Evolutionary conservation across 92 coral and sea anemone species (phyloP).

Genomic region (Heteractis magnifica): DNA sequence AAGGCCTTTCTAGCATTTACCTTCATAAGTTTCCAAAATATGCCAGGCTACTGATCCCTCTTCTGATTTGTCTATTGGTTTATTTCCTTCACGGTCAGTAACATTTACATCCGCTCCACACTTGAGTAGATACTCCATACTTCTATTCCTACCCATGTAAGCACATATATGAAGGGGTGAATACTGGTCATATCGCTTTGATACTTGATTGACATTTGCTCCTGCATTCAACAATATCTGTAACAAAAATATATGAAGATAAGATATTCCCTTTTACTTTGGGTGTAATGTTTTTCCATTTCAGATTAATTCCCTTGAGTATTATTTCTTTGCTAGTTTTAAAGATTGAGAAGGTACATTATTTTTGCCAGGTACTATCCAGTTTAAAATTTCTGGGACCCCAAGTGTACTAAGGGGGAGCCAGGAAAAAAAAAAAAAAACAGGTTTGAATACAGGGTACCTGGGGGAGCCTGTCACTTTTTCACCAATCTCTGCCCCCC

Average conservation of each 20-base stretch:
- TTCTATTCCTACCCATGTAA: slow-evolving; percentile 39
- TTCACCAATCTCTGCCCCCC: no score
- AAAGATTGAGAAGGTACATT: no score
- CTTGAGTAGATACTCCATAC: slow-evolving; percentile 38
- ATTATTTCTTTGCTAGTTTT: no score
- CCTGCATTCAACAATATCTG: slow-evolving; percentile 61
- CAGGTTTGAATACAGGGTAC: no score
- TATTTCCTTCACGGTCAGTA: slow-evolving; percentile 52
- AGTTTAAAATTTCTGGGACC: no score
- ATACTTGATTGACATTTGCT: slow-evolving; percentile 55
- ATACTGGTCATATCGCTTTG: slow-evolving; percentile 48
- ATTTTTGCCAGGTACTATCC: no score
- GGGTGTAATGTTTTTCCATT: no score
- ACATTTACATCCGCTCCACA: slow-evolving; percentile 63
- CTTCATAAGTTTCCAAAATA: background rate
- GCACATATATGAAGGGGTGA: slow-evolving; percentile 64
- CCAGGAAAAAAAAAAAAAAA: no score
- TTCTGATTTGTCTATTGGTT: slow-evolving; percentile 53
- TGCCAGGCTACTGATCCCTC: slow-evolving; percentile 32
- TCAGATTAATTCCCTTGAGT: no score
- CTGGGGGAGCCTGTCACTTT: no score
- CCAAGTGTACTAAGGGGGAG: no score
- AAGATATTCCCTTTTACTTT: no score
- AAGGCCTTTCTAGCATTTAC: background rate
- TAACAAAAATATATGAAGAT: background rate